Evolutionary conservation across 2,113 vertebrate genomes (phyloP).

Genomic region (Mystacornis crossleyi): DNA sequence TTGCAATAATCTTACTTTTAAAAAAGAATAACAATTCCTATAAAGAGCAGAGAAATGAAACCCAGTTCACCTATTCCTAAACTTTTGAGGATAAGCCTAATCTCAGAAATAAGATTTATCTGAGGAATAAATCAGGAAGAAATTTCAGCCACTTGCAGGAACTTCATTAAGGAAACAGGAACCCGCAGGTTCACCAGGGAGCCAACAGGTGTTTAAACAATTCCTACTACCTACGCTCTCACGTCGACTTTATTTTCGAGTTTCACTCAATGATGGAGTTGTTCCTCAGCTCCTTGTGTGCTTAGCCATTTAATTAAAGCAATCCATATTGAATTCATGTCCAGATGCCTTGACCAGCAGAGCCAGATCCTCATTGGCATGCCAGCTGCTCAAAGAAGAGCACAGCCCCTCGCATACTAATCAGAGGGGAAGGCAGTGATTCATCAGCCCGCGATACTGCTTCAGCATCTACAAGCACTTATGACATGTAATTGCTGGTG

Average conservation of each 20-base stretch:
- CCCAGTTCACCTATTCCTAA: background rate
- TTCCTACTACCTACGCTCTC: conserved; percentile 29
- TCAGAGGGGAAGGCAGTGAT: conserved; percentile 80
- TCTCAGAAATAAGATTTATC: background rate
- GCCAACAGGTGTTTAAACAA: conserved; percentile 56
- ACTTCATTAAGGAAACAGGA: background rate
- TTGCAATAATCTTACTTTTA: background rate
- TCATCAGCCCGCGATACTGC: conserved; percentile 80
- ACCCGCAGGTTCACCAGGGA: conserved; percentile 1
- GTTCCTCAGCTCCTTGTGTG: conserved; percentile 80
- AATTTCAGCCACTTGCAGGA: conserved; percentile 13
- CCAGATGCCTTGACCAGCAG: conserved; percentile 84
- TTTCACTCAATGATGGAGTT: conserved; percentile 83
- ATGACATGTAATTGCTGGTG: conserved; percentile 88
- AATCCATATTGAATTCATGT: conserved; percentile 86
- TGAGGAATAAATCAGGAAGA: background rate
- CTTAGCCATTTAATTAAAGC: conserved; percentile 86
- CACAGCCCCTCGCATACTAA: conserved; percentile 80
- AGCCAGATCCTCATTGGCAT: conserved; percentile 84
- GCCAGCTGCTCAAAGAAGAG: conserved; percentile 83
- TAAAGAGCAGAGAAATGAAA: background rate
- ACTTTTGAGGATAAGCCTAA: conserved; percentile 6
- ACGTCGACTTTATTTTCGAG: conserved; percentile 75
- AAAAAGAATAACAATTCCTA: background rate
- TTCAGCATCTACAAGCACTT: conserved; percentile 86